These are phyloP conservation scores for Matsumyia berberina DNA, from an alignment of 2,888 invertebrate genomes.

Conservation along the genomic window DNA sequence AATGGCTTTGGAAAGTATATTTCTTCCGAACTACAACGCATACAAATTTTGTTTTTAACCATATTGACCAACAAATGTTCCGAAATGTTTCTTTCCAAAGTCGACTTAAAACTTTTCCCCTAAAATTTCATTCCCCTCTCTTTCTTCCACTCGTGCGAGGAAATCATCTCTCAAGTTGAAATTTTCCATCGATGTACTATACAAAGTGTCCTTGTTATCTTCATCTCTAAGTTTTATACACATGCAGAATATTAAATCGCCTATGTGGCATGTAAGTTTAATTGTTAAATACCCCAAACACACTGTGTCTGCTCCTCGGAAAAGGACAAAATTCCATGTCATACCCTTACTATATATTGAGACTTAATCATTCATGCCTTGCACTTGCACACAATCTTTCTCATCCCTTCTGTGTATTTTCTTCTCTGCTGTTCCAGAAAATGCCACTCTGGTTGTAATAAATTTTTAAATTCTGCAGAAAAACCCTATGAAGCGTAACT, in stretches of 20 bases:
- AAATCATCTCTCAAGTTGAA: neutral
- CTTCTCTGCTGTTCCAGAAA: constrained; percentile 29
- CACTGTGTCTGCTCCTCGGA: neutral
- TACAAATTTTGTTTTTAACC: constrained; percentile 12
- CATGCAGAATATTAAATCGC: constrained; percentile 9
- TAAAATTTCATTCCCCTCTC: neutral
- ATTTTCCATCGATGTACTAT: constrained; percentile 17
- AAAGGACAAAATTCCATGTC: constrained; percentile 28
- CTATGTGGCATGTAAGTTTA: constrained; percentile 59
- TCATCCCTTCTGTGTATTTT: constrained; percentile 14
- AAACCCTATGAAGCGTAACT: constrained; percentile 72
- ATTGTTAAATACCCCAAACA: constrained; percentile 37
- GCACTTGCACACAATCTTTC: constrained; percentile 60
- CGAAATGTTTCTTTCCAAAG: constrained; percentile 21
- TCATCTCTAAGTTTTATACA: constrained; percentile 4
- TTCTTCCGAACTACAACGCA: neutral
- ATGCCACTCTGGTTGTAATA: constrained; percentile 52
- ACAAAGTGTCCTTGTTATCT: constrained; percentile 21
- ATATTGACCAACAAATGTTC: constrained; percentile 10
- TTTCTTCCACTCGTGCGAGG: neutral
- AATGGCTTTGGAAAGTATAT: neutral
- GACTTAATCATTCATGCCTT: constrained; percentile 70
- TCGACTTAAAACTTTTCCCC: constrained; percentile 36
- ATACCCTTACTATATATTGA: constrained; percentile 47
- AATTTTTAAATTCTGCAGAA: constrained; percentile 66